Evolutionary conservation across 1,140 invertebrate species (phyloP).

Genomic region (Microplitis demolitor): DNA sequence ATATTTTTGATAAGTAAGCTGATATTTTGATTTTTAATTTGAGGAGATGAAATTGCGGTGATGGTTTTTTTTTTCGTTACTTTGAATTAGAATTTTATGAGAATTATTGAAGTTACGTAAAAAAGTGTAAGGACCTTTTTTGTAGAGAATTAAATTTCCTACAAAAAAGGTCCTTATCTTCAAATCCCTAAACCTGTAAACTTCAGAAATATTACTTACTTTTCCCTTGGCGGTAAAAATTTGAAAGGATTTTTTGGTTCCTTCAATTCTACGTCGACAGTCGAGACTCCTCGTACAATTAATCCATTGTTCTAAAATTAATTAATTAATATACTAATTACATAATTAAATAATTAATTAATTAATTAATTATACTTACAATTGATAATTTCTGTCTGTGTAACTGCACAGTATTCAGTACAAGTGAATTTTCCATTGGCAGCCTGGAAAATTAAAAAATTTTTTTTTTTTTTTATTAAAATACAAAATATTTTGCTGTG

Average conservation of each 20-base stretch:
- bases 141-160: too few species aligned
- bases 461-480: not conserved
- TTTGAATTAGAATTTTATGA: too few species aligned
- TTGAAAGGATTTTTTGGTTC: conserved; percentile 39
- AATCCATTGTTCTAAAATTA: conserved; percentile 47
- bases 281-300: conserved; percentile 43
- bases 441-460: conserved; percentile 37
- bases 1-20: too few species aligned
- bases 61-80: too few species aligned
- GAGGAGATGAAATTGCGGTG: too few species aligned
- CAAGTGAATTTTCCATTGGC: conserved; percentile 52
- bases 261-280: conserved; percentile 37
- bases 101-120: too few species aligned
- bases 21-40: too few species aligned
- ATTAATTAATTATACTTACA: conserved; percentile 37
- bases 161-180: too few species aligned
- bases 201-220: conserved; percentile 29
- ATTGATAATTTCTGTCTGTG: conserved; percentile 50
- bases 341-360: not conserved
- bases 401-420: conserved; percentile 55
- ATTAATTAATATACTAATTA: conserved; percentile 12
- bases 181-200: too few species aligned
- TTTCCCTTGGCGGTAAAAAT: conserved; percentile 38
- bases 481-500: not conserved
- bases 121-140: too few species aligned